These are phyloP conservation scores for Polyommatus icarus DNA, from an alignment of 2,888 invertebrate genomes.

Conservation along the genomic window DNA sequence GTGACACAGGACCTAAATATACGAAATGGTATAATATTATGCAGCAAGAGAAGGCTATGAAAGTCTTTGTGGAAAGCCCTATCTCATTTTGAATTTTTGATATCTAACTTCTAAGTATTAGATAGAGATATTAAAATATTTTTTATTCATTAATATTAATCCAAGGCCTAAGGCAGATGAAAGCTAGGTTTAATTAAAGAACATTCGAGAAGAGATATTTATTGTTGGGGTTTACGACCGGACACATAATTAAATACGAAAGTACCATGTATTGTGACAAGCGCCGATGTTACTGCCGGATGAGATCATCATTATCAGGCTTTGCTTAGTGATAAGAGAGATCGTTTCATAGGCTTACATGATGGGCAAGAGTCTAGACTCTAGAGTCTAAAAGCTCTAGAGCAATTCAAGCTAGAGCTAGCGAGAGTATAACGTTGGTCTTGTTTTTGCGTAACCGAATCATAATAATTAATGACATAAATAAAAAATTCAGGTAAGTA, in stretches of 20 bases:
- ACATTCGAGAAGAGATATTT: slow-evolving; percentile 13
- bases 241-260: slow-evolving; percentile 14
- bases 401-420: no score
- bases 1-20: no score
- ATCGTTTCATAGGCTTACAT: background rate
- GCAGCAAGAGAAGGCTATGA: no score
- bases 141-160: background rate
- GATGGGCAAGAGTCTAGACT: no score
- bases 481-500: no score
- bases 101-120: background rate
- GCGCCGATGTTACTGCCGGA: background rate
- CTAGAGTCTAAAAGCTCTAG: no score
- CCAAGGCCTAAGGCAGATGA: background rate
- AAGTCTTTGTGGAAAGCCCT: no score
- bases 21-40: no score
- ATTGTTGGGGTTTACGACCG: background rate
- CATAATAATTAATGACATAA: no score
- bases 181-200: slow-evolving; percentile 13
- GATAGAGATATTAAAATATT: background rate
- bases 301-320: background rate
- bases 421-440: no score
- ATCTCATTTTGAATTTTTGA: no score
- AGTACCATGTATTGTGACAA: slow-evolving; percentile 11
- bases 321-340: background rate
- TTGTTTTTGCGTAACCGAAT: no score